These are phyloP conservation scores for Caerostris darwini DNA, from an alignment of 1,140 invertebrate genomes.

Conservation along the genomic window DNA sequence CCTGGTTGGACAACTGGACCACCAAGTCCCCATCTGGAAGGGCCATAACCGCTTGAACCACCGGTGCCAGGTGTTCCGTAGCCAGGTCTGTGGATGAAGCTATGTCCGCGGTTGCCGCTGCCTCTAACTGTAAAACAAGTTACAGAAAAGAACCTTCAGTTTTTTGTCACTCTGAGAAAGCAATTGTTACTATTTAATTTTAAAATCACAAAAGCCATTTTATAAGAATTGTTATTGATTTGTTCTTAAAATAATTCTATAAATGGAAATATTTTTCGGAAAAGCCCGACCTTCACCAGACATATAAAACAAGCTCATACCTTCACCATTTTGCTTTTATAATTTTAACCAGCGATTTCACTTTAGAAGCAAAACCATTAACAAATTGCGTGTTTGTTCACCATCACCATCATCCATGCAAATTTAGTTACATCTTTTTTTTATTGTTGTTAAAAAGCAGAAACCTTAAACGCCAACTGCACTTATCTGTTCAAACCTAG, in stretches of 20 bases:
- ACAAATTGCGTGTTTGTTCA: not conserved
- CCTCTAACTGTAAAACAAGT: constrained; percentile 60
- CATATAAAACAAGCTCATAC: constrained; percentile 37
- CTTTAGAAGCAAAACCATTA: not conserved
- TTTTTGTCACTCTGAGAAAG: too few species aligned
- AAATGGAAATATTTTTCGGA: not conserved
- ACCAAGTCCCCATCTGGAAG: constrained; percentile 68
- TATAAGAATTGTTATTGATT: too few species aligned
- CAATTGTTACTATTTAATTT: too few species aligned
- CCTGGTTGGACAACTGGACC: constrained; percentile 54
- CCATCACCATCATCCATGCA: constrained; percentile 29
- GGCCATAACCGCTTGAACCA: constrained; percentile 42
- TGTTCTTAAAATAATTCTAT: too few species aligned
- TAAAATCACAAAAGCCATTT: too few species aligned
- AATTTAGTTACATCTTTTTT: not conserved
- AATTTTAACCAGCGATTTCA: not conserved
- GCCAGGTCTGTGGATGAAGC: constrained; percentile 77
- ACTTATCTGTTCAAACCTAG: constrained; percentile 62
- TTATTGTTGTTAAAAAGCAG: not conserved
- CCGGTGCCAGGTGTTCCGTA: constrained; percentile 33
- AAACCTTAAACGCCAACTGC: not conserved
- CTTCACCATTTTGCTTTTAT: constrained; percentile 61
- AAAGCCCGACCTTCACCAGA: constrained; percentile 65
- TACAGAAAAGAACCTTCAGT: too few species aligned
- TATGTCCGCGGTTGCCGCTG: constrained; percentile 72